Evolutionary conservation across 2,888 invertebrate genomes (phyloP).

Genomic region (Salticus scenicus): DNA sequence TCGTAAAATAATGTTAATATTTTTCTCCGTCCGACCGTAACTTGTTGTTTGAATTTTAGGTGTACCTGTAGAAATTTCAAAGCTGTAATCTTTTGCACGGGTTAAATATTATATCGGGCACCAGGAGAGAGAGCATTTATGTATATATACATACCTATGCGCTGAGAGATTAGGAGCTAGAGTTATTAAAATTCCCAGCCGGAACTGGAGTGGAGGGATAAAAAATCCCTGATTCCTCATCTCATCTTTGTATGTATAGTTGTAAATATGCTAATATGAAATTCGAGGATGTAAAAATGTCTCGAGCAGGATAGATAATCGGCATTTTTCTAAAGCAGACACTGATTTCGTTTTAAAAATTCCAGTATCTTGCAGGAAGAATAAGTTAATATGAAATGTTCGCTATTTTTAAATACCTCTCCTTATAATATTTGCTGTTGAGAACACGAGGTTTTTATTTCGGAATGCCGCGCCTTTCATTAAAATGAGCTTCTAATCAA

Average conservation of each 20-base stretch:
- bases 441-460: neutral
- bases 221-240: neutral
- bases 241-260: neutral
- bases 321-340: neutral
- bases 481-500: neutral
- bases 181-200: slow-evolving; percentile 31
- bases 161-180: slow-evolving; percentile 21
- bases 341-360: slow-evolving; percentile 1
- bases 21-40: slow-evolving; percentile 23
- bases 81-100: slow-evolving; percentile 40
- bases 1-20: slow-evolving; percentile 67
- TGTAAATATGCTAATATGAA: slow-evolving; percentile 24
- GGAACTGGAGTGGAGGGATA: neutral
- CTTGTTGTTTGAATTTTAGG: slow-evolving; percentile 49
- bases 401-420: neutral
- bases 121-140: slow-evolving; percentile 1
- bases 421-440: neutral
- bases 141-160: slow-evolving; percentile 6
- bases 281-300: slow-evolving; percentile 17
- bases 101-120: neutral
- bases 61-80: slow-evolving; percentile 38
- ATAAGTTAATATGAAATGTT: neutral
- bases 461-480: neutral
- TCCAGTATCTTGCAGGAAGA: neutral
- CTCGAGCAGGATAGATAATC: neutral